Conservation (phyloP, 1,140 invertebrate species). For the Prorops nasuta region DNA sequence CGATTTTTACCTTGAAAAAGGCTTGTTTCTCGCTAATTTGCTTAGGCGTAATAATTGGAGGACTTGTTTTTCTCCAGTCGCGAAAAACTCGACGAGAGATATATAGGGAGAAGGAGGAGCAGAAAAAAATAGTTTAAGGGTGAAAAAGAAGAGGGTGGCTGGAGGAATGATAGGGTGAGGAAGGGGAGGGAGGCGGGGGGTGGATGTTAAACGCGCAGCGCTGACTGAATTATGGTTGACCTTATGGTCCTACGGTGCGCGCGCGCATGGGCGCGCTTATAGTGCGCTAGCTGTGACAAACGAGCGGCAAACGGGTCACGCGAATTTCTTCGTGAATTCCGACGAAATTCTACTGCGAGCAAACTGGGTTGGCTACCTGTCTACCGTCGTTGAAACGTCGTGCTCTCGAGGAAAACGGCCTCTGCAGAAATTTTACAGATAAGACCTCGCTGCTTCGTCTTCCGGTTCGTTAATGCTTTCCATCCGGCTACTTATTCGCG, state of each 20-base stretch:
- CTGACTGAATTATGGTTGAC: slow-evolving; percentile 25
- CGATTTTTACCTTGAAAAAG: no score
- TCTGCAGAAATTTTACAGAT: not conserved
- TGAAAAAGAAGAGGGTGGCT: not conserved
- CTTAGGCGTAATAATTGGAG: slow-evolving; percentile 22
- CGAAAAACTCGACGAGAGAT: no score
- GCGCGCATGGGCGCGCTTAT: no score
- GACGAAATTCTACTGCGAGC: slow-evolving; percentile 20
- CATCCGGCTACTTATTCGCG: slow-evolving; percentile 1
- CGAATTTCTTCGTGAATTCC: slow-evolving; percentile 32
- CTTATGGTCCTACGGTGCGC: slow-evolving; percentile 16
- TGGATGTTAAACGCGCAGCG: slow-evolving; percentile 22
- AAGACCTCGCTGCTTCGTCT: not conserved
- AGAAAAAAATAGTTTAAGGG: not conserved
- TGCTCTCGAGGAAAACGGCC: not conserved
- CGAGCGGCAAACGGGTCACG: slow-evolving; percentile 15
- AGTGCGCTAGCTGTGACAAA: no score
- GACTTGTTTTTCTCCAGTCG: not conserved
- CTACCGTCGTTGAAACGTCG: not conserved
- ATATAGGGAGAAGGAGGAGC: not conserved
- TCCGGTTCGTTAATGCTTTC: slow-evolving; percentile 21
- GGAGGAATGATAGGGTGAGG: not conserved
- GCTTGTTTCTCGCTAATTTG: slow-evolving; percentile 31
- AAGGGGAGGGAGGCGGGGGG: not conserved
- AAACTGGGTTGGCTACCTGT: slow-evolving; percentile 14